Evolutionary conservation across 2,888 invertebrate genomes (phyloP).

Genomic region (Tenthredo notha): DNA sequence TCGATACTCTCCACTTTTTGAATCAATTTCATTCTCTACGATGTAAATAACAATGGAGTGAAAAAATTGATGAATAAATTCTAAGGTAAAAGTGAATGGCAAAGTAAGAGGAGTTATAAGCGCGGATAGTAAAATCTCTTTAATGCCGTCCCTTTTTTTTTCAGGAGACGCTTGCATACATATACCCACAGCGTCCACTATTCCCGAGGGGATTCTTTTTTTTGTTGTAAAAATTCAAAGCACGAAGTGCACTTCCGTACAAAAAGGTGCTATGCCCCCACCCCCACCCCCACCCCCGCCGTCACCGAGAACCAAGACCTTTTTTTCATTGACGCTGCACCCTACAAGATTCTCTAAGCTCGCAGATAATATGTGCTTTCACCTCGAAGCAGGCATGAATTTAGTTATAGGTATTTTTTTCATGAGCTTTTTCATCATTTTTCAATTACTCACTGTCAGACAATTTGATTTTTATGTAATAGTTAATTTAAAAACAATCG

Average conservation of each 20-base stretch:
- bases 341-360: not conserved
- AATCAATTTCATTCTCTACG: not conserved
- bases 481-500: not conserved
- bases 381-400: not conserved
- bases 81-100: not conserved
- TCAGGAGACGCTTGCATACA: not conserved
- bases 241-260: conserved; percentile 32
- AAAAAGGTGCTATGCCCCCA: not conserved
- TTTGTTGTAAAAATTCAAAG: conserved; percentile 25
- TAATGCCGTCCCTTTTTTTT: not conserved
- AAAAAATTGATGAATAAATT: not conserved
- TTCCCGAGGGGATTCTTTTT: not conserved
- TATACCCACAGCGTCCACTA: not conserved
- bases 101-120: not conserved
- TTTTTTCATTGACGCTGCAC: not conserved
- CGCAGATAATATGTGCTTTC: not conserved
- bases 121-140: not conserved
- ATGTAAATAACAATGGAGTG: not conserved
- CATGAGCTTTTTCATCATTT: not conserved
- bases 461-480: too few species aligned
- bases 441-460: not conserved
- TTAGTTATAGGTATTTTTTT: not conserved
- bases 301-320: not conserved
- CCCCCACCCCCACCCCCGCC: not conserved
- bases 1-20: not conserved